Evolutionary conservation across 2,797 vertebrate species (phyloP).

Genomic region (Eulemur albifrons): DNA sequence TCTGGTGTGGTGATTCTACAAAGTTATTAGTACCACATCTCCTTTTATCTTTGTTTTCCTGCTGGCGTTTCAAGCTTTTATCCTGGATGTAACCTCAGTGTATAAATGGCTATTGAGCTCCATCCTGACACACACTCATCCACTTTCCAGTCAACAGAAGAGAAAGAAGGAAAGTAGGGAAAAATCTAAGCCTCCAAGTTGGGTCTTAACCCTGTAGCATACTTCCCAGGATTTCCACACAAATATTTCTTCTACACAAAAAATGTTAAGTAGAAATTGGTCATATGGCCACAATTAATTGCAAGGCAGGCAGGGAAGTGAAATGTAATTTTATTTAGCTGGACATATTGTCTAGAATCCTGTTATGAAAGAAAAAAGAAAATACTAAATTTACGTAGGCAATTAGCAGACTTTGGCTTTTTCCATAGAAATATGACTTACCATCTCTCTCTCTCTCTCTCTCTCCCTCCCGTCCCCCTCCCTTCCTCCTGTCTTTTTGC

Average conservation of each 20-base stretch:
- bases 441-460: not conserved
- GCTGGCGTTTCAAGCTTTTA: not conserved
- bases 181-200: not conserved
- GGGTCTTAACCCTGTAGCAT: not conserved
- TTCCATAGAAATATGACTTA: not conserved
- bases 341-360: not conserved
- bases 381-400: not conserved
- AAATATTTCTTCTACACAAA: not conserved
- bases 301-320: not conserved
- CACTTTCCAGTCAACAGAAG: not conserved
- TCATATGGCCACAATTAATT: not conserved
- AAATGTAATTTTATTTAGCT: not conserved
- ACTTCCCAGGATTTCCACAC: not conserved
- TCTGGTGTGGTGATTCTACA: not conserved
- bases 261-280: not conserved
- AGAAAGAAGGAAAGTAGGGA: not conserved
- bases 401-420: not conserved
- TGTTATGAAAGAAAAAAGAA: not conserved
- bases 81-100: not conserved
- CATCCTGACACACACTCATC: not conserved
- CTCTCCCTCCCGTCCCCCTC: not conserved
- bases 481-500: not conserved
- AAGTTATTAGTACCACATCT: not conserved
- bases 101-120: not conserved
- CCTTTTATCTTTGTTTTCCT: not conserved